Percentiles rank a stretch among this genome's conserved stretches.
These are phyloP conservation scores for Metridium senile DNA, from an alignment of 92 coral and sea anemone genomes.

Conservation along the genomic window DNA sequence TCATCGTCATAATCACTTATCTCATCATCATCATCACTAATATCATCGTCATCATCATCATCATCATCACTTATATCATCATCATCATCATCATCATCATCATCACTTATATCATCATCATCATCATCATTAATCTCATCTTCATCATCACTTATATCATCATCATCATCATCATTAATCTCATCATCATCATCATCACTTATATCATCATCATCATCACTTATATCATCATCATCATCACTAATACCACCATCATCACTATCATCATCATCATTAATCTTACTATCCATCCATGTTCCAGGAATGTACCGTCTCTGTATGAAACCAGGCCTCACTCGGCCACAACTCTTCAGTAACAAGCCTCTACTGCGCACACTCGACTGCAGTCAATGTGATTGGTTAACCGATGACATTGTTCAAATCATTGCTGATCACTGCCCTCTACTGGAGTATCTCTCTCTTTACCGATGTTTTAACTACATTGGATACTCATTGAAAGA, in stretches of 20 bases:
- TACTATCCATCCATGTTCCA: not conserved
- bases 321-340: no score
- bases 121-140: not conserved
- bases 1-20: not conserved
- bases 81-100: not conserved
- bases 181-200: not conserved
- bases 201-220: not conserved
- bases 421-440: conserved; percentile 59
- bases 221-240: not conserved
- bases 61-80: not conserved
- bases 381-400: conserved; percentile 70
- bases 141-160: no score
- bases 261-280: not conserved
- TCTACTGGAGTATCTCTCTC: conserved; percentile 56
- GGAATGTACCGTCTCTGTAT: conserved; percentile 59
- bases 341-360: conserved; percentile 55
- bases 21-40: not conserved
- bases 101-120: not conserved
- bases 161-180: not conserved
- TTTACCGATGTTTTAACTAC: conserved; percentile 62
- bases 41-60: not conserved
- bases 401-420: conserved; percentile 50
- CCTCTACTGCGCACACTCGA: conserved; percentile 60
- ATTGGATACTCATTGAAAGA: conserved; percentile 55
- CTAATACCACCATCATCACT: not conserved